Evolutionary conservation across 2,888 invertebrate species (phyloP).

Genomic region (Caenorhabditis doughertyi): DNA sequence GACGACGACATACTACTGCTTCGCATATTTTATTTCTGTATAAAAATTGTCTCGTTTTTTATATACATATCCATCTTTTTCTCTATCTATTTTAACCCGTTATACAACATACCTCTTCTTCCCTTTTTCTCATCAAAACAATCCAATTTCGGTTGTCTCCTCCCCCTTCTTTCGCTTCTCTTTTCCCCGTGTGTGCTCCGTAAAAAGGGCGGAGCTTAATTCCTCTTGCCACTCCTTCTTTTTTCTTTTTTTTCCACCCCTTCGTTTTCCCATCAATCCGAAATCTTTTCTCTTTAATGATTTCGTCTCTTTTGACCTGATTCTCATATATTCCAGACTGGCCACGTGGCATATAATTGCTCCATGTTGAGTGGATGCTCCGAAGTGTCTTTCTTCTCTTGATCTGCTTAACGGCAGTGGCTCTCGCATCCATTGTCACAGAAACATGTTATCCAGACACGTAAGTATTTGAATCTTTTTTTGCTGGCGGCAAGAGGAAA

Average conservation of each 20-base stretch:
- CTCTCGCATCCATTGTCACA: slow-evolving; percentile 40
- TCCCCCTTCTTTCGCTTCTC: slow-evolving; percentile 9
- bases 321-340: too few relatives aligned
- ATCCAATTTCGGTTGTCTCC: slow-evolving; percentile 38
- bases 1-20: not conserved
- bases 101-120: not conserved
- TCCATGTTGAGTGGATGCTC: slow-evolving; percentile 52
- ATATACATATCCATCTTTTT: not conserved
- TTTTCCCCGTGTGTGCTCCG: slow-evolving; percentile 1
- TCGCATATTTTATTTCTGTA: slow-evolving; percentile 22
- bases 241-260: not conserved
- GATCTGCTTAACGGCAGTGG: not conserved
- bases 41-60: not conserved
- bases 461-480: slow-evolving; percentile 41
- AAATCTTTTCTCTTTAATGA: not conserved
- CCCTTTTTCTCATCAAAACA: slow-evolving; percentile 55
- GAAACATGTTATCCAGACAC: slow-evolving; percentile 65
- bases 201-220: slow-evolving; percentile 17
- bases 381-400: slow-evolving; percentile 36
- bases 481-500: not conserved
- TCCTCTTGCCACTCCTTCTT: not conserved
- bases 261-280: not conserved
- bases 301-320: not conserved
- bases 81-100: not conserved
- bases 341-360: slow-evolving; percentile 51